Conservation (phyloP, 1,140 invertebrate genomes). For the Chelonus insularis region DNA sequence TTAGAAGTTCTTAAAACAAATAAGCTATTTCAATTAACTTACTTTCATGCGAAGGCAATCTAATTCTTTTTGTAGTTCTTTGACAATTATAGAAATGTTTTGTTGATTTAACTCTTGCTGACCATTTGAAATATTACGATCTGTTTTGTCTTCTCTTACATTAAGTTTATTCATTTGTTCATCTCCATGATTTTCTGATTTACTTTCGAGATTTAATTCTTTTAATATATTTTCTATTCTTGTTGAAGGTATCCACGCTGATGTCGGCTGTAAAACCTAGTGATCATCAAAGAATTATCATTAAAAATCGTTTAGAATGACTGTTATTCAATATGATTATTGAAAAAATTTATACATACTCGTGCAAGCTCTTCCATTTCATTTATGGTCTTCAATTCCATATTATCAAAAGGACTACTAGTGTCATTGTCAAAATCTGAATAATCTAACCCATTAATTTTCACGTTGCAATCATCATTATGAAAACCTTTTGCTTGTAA, state of each 20-base stretch:
- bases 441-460: conserved; percentile 63
- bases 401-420: conserved; percentile 87
- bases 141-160: conserved; percentile 35
- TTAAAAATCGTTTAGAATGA: too few species aligned
- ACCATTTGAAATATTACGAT: conserved; percentile 44
- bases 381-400: conserved; percentile 88
- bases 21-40: conserved; percentile 14
- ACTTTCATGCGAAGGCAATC: conserved; percentile 60
- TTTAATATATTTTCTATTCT: conserved; percentile 49
- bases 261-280: conserved; percentile 55
- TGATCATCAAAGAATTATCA: conserved; percentile 19
- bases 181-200: conserved; percentile 28
- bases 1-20: conserved; percentile 49
- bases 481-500: conserved; percentile 47
- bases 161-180: conserved; percentile 34
- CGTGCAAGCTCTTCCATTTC: conserved; percentile 85
- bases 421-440: conserved; percentile 87
- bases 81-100: conserved; percentile 74
- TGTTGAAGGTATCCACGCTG: conserved; percentile 44
- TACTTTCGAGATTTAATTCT: conserved; percentile 41
- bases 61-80: conserved; percentile 71
- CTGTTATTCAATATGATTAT: conserved; percentile 17
- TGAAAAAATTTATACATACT: conserved; percentile 40
- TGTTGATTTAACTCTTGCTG: conserved; percentile 61
- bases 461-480: conserved; percentile 39